Evolutionary conservation across 2,888 invertebrate species (phyloP).

Genomic region (Metallyticus violacea): DNA sequence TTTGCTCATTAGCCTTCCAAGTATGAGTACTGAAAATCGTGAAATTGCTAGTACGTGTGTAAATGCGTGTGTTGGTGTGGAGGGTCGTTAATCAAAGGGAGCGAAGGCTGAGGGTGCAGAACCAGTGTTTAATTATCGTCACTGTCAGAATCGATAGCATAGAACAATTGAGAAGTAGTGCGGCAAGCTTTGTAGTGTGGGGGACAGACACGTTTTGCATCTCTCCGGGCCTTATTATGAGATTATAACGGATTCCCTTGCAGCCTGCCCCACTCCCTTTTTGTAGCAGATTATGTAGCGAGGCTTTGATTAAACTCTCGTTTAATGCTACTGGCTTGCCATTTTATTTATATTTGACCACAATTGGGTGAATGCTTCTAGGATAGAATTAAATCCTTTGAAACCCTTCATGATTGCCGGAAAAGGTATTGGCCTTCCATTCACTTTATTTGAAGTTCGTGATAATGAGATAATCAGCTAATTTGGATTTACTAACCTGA

Average conservation of each 20-base stretch:
- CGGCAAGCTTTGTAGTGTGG: not conserved
- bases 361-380: not conserved
- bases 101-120: not conserved
- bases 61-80: not conserved
- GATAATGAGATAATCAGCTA: not conserved
- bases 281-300: too few species aligned
- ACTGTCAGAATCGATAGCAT: not conserved
- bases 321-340: not conserved
- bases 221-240: not conserved
- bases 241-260: not conserved
- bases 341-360: not conserved
- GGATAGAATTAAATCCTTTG: not conserved
- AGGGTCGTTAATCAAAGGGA: conserved; percentile 3
- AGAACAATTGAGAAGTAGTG: not conserved
- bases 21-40: not conserved
- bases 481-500: not conserved
- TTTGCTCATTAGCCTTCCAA: not conserved
- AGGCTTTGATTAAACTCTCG: not conserved
- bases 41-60: too few species aligned
- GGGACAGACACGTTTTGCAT: not conserved
- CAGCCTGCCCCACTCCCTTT: too few species aligned
- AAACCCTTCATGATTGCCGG: not conserved
- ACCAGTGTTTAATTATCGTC: not conserved
- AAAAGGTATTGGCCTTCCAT: not conserved
- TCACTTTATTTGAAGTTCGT: not conserved